Conservation (phyloP, 2,797 vertebrate genomes). For the Synaphobranchus kaupii region DNA sequence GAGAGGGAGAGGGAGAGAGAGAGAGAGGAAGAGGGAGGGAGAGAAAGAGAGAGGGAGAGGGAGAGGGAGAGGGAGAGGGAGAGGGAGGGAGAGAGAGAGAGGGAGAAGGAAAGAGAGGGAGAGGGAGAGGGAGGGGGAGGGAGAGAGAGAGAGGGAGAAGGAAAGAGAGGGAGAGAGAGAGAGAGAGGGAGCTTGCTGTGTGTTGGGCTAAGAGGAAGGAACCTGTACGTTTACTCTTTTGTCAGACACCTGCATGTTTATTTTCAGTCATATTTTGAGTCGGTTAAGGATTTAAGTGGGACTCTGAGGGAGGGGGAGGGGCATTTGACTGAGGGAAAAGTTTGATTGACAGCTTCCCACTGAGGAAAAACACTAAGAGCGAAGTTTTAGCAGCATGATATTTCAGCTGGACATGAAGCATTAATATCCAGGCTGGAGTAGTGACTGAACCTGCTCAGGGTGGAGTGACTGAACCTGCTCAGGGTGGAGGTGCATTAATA, state of each 20-base stretch:
- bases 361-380: neutral
- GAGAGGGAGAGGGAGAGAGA: no score
- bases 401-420: neutral
- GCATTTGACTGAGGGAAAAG: neutral
- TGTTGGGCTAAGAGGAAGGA: neutral
- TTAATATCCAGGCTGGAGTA: neutral
- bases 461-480: neutral
- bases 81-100: neutral
- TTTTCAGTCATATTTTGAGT: neutral
- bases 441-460: neutral
- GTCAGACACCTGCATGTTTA: neutral
- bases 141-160: no score
- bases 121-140: no score
- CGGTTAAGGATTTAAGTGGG: neutral
- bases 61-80: no score
- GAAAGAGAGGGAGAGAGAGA: no score
- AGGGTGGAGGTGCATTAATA: neutral
- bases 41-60: no score
- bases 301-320: neutral
- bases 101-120: no score
- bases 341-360: neutral
- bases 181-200: neutral
- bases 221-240: neutral
- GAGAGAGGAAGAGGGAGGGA: no score
- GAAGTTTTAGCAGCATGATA: neutral